Percentiles rank a stretch among this genome's conserved stretches.
These are phyloP conservation scores for Perdita meconis DNA, from an alignment of 2,888 invertebrate species.

Conservation along the genomic window DNA sequence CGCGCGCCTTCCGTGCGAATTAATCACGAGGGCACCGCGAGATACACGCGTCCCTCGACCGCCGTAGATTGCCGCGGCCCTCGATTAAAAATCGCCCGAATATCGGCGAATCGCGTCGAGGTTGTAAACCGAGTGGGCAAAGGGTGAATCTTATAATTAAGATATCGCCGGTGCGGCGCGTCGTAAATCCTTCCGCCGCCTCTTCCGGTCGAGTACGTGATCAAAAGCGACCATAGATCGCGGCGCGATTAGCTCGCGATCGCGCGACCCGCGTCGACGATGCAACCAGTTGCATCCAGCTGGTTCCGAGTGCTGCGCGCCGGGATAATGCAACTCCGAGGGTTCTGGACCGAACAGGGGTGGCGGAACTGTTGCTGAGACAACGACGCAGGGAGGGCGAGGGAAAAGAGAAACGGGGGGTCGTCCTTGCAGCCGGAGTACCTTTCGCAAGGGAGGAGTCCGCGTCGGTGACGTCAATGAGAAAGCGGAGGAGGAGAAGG, in stretches of 20 bases:
- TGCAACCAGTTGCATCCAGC: slow-evolving; percentile 64
- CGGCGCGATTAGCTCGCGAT: slow-evolving; percentile 23
- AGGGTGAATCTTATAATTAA: slow-evolving; percentile 37
- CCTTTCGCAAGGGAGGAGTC: slow-evolving; percentile 67
- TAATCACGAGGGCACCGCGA: slow-evolving; percentile 49
- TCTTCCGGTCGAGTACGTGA: slow-evolving; percentile 20
- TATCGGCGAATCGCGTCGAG: slow-evolving; percentile 24
- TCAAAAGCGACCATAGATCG: slow-evolving; percentile 33
- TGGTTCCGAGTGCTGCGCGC: slow-evolving; percentile 39
- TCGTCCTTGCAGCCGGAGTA: slow-evolving; percentile 50
- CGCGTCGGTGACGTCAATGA: slow-evolving; percentile 47
- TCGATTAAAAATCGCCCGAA: slow-evolving; percentile 30
- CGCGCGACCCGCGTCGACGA: background rate
- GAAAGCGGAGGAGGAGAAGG: slow-evolving; percentile 63
- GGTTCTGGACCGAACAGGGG: slow-evolving; percentile 45
- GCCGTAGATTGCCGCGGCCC: slow-evolving; percentile 10
- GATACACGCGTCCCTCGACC: slow-evolving; percentile 1
- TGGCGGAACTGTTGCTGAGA: slow-evolving; percentile 27
- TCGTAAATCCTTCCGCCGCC: slow-evolving; percentile 38
- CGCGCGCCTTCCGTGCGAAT: slow-evolving; percentile 51
- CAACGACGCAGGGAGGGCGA: slow-evolving; percentile 24
- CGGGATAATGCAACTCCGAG: slow-evolving; percentile 47
- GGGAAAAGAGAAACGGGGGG: slow-evolving; percentile 46
- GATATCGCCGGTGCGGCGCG: slow-evolving; percentile 14
- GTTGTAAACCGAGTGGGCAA: slow-evolving; percentile 10